Percentiles rank a stretch among this genome's conserved stretches.
These are phyloP conservation scores for Lamellibrachia columna DNA, from an alignment of 2,888 invertebrate species.

Conservation along the genomic window DNA sequence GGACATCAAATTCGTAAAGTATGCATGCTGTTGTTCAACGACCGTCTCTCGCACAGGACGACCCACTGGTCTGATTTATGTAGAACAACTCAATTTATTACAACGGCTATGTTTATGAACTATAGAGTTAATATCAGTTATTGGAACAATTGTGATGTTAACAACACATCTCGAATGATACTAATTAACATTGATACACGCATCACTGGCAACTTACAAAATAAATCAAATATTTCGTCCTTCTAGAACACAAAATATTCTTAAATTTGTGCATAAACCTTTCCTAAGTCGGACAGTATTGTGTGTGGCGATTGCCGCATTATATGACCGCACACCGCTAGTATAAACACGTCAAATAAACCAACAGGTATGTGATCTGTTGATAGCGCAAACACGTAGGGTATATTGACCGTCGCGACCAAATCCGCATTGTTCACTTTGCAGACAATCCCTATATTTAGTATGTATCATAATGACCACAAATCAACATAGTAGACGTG, in stretches of 20 bases:
- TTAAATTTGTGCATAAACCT: background rate
- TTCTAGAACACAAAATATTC: background rate
- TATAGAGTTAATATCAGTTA: background rate
- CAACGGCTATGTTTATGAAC: background rate
- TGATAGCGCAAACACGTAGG: background rate
- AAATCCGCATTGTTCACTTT: background rate
- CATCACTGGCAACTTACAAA: background rate
- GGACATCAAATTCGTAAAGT: too few species aligned
- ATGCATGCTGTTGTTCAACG: too few species aligned
- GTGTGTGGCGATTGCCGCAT: background rate
- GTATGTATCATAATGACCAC: background rate
- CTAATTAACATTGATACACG: too few species aligned
- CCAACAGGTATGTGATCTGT: background rate
- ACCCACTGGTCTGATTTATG: too few species aligned
- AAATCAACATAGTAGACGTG: background rate
- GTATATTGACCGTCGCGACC: background rate
- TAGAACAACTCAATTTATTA: too few species aligned
- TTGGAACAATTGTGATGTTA: background rate
- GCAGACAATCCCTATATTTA: background rate
- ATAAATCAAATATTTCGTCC: background rate
- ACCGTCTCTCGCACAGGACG: too few species aligned
- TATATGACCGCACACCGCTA: background rate
- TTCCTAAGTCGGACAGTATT: background rate
- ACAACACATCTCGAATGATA: too few species aligned
- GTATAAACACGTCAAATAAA: background rate